These are phyloP conservation scores for Trimorus sp. DNA, from an alignment of 2,888 invertebrate genomes.

Conservation along the genomic window DNA sequence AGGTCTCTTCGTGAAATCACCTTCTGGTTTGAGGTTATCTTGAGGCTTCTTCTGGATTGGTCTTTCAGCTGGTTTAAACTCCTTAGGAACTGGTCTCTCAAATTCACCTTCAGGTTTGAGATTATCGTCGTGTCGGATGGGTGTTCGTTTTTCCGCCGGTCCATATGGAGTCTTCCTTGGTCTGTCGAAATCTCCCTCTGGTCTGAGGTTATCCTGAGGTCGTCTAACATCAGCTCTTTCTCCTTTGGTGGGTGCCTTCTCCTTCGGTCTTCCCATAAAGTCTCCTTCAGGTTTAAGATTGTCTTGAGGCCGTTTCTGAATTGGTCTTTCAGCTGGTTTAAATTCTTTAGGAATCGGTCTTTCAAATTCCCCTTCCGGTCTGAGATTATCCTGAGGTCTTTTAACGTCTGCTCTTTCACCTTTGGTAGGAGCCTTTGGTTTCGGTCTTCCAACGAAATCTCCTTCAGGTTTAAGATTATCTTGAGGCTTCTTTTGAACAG, in stretches of 20 bases:
- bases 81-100: slow-evolving; percentile 68
- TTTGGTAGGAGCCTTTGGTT: slow-evolving; percentile 81
- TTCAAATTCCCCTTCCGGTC: slow-evolving; percentile 75
- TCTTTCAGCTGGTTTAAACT: slow-evolving; percentile 76
- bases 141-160: slow-evolving; percentile 75
- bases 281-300: slow-evolving; percentile 75
- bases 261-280: slow-evolving; percentile 82
- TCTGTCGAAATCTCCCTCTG: slow-evolving; percentile 76
- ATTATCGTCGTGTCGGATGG: slow-evolving; percentile 42
- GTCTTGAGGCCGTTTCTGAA: slow-evolving; percentile 61
- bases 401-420: slow-evolving; percentile 75
- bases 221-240: slow-evolving; percentile 75
- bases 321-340: slow-evolving; percentile 75
- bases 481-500: slow-evolving; percentile 79
- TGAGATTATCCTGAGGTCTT: slow-evolving; percentile 83
- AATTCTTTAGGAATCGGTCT: slow-evolving; percentile 66
- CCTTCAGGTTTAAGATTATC: slow-evolving; percentile 80
- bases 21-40: slow-evolving; percentile 82
- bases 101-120: slow-evolving; percentile 76
- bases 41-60: slow-evolving; percentile 81
- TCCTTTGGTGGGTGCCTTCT: slow-evolving; percentile 80
- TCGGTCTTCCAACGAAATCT: slow-evolving; percentile 83
- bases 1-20: slow-evolving; percentile 75
- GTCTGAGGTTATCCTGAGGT: slow-evolving; percentile 82
- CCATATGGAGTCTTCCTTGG: slow-evolving; percentile 63